phyloP scores from a whole-genome alignment of 1,140 invertebrate genomes.

The Anadara kagoshimensis region DNA sequence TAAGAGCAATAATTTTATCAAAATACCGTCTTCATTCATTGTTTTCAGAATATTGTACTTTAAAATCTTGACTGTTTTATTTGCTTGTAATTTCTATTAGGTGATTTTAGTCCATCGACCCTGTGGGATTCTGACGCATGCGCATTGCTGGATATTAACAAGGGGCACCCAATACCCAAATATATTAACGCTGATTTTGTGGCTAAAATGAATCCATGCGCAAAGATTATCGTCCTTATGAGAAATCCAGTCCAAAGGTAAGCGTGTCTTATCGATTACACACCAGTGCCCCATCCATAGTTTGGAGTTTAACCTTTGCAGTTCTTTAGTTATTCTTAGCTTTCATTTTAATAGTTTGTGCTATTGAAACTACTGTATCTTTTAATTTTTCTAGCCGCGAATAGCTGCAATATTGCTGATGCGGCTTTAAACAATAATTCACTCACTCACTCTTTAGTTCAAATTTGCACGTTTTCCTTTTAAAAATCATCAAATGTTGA shows the following conservation, averaged over 20 bases:
- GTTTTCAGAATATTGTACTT: not conserved
- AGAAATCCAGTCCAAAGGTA: conserved; percentile 30
- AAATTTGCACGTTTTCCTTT: too few relatives aligned
- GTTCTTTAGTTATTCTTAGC: too few relatives aligned
- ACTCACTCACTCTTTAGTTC: too few relatives aligned
- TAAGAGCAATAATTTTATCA: too few relatives aligned
- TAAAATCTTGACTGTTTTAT: not conserved
- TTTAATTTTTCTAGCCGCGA: too few relatives aligned
- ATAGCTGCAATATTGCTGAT: too few relatives aligned
- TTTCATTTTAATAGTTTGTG: too few relatives aligned
- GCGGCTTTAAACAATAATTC: too few relatives aligned
- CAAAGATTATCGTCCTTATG: conserved; percentile 28
- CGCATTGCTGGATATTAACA: not conserved
- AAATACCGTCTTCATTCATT: not conserved
- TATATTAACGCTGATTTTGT: conserved; percentile 28
- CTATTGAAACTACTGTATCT: too few relatives aligned
- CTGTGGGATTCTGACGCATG: conserved; percentile 31
- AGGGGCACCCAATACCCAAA: not conserved
- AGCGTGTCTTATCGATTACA: not conserved
- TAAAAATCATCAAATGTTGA: too few relatives aligned
- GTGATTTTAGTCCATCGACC: conserved; percentile 38
- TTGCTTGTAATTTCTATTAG: conserved; percentile 10
- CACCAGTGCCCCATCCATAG: too few relatives aligned
- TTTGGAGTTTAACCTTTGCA: too few relatives aligned
- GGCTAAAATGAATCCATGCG: conserved; percentile 23